Conservation (phyloP, 2,797 vertebrate species). For the Acanthurus leucopareius region DNA sequence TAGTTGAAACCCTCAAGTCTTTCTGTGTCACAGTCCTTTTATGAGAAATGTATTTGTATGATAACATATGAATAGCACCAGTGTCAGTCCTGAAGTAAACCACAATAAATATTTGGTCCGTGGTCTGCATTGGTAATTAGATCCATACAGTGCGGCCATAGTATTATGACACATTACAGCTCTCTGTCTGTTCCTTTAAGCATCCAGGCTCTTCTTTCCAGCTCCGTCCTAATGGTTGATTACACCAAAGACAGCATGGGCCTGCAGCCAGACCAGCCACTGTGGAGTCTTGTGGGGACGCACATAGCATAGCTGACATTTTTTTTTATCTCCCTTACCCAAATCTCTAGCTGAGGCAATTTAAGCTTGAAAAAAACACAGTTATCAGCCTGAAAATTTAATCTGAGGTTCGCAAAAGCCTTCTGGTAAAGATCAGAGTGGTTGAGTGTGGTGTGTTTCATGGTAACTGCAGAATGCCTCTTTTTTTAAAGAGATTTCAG, state of each 20-base stretch:
- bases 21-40: no score
- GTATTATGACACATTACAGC: constrained; percentile 35
- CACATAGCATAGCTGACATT: constrained; percentile 75
- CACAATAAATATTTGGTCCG: constrained; percentile 3
- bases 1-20: no score
- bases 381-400: constrained; percentile 63
- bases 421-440: constrained; percentile 37
- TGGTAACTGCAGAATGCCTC: constrained; percentile 7
- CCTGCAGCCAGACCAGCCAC: constrained; percentile 69
- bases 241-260: constrained; percentile 60
- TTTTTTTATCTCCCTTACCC: constrained; percentile 71
- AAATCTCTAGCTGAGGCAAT: constrained; percentile 66
- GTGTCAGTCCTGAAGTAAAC: constrained; percentile 7
- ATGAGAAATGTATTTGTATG: constrained; percentile 5
- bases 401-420: constrained; percentile 42
- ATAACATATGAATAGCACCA: constrained; percentile 6
- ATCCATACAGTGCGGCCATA: constrained; percentile 16
- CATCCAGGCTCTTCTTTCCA: constrained; percentile 40
- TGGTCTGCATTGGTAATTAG: constrained; percentile 7
- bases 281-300: constrained; percentile 64
- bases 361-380: constrained; percentile 56
- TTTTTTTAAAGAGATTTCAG: constrained; percentile 16
- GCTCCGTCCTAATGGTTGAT: constrained; percentile 65
- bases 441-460: constrained; percentile 14
- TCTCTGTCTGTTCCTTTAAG: constrained; percentile 44